Conservation (phyloP, 1,140 invertebrate genomes). For the Ridgeia piscesae region DNA sequence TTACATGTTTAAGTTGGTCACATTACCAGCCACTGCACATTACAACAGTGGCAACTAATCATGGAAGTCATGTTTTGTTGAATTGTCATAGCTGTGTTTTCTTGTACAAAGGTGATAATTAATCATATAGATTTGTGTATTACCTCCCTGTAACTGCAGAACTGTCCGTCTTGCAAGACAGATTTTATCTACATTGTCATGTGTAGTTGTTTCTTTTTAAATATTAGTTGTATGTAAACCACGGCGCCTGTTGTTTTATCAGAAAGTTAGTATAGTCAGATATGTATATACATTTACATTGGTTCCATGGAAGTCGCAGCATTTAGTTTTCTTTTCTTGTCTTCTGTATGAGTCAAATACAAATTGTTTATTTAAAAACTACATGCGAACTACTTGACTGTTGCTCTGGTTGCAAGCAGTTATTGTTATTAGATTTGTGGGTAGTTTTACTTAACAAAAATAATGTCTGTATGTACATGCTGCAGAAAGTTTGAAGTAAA, state of each 20-base stretch:
- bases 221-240: background rate
- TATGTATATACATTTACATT: background rate
- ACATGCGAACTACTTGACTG: background rate
- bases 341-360: background rate
- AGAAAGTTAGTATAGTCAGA: background rate
- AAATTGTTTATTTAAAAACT: background rate
- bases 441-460: background rate
- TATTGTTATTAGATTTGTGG: background rate
- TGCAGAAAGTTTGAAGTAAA: background rate
- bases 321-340: background rate
- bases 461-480: background rate
- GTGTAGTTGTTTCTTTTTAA: background rate
- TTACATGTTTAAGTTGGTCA: background rate
- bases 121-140: background rate
- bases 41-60: background rate
- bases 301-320: background rate
- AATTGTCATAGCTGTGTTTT: background rate
- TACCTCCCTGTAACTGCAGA: background rate
- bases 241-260: background rate
- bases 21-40: background rate
- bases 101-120: conserved; percentile 6
- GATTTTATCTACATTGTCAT: background rate
- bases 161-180: background rate
- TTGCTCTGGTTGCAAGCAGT: background rate
- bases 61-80: background rate